phyloP scores from a whole-genome alignment of 2,113 vertebrate species.

The Hymenochirus boettgeri region DNA sequence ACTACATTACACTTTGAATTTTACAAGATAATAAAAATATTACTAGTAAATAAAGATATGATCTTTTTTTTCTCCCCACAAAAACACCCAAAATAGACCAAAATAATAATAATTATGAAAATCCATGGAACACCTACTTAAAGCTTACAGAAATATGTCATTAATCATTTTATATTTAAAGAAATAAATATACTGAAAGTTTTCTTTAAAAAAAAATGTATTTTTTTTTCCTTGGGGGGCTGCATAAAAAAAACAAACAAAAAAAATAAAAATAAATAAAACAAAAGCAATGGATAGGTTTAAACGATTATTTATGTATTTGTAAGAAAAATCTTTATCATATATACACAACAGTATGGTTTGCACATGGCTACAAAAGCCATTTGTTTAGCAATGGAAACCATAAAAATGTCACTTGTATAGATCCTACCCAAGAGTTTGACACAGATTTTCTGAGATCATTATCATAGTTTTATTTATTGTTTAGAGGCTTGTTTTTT shows the following conservation, averaged over 20 bases:
- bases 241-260: slow-evolving; percentile 66
- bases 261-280: slow-evolving; percentile 77
- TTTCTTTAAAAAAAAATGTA: slow-evolving; percentile 68
- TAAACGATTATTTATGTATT: slow-evolving; percentile 83
- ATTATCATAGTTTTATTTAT: too few species aligned
- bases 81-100: slow-evolving; percentile 86
- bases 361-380: slow-evolving; percentile 64
- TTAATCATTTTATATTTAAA: slow-evolving; percentile 76
- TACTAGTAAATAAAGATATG: slow-evolving; percentile 90
- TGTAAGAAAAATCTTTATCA: slow-evolving; percentile 87
- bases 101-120: slow-evolving; percentile 81
- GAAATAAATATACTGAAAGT: slow-evolving; percentile 76
- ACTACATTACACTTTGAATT: slow-evolving; percentile 86
- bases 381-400: slow-evolving; percentile 52
- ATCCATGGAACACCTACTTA: too few species aligned
- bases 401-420: background rate
- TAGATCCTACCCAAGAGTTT: too few species aligned
- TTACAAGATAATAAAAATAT: slow-evolving; percentile 94
- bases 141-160: too few species aligned
- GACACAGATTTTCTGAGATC: too few species aligned
- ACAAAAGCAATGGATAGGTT: too few species aligned
- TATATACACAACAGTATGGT: slow-evolving; percentile 81
- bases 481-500: too few species aligned
- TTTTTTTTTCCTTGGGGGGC: slow-evolving; percentile 88
- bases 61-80: slow-evolving; percentile 85